Evolutionary conservation across 92 coral and sea anemone species (phyloP).

Genomic region (Umimayanthus kanabou): DNA sequence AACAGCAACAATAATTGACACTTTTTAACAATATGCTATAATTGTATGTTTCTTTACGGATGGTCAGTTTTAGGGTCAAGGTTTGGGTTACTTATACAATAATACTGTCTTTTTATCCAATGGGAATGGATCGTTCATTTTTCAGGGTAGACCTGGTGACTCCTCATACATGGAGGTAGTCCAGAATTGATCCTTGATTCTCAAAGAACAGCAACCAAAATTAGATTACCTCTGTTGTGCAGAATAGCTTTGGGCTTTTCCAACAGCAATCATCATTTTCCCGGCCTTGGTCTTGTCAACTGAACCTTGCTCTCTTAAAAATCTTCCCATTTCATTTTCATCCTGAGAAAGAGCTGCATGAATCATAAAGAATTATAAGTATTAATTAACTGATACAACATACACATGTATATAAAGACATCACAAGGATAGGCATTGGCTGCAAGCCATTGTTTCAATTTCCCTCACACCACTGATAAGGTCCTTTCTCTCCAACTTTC

Average conservation of each 20-base stretch:
- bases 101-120: too few species aligned
- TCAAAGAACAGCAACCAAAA: neutral
- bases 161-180: neutral
- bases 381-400: neutral
- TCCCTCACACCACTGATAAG: too few species aligned
- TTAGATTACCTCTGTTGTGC: slow-evolving; percentile 88
- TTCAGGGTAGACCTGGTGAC: too few species aligned
- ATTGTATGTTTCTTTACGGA: too few species aligned
- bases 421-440: neutral
- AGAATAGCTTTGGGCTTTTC: slow-evolving; percentile 96
- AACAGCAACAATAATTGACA: too few species aligned
- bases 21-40: too few species aligned
- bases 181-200: neutral
- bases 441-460: too few species aligned
- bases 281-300: slow-evolving; percentile 98
- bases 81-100: too few species aligned
- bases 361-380: neutral
- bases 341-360: slow-evolving; percentile 92
- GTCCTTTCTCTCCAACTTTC: too few species aligned
- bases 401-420: neutral
- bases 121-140: too few species aligned
- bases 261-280: slow-evolving; percentile 99
- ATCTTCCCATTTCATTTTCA: slow-evolving; percentile 99
- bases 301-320: slow-evolving; percentile 95
- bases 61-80: too few species aligned